Evolutionary conservation across 2,113 vertebrate species (phyloP), one percentile per base, ranked within the genome.

Genomic region (Ariopsis seemanni): DNA sequence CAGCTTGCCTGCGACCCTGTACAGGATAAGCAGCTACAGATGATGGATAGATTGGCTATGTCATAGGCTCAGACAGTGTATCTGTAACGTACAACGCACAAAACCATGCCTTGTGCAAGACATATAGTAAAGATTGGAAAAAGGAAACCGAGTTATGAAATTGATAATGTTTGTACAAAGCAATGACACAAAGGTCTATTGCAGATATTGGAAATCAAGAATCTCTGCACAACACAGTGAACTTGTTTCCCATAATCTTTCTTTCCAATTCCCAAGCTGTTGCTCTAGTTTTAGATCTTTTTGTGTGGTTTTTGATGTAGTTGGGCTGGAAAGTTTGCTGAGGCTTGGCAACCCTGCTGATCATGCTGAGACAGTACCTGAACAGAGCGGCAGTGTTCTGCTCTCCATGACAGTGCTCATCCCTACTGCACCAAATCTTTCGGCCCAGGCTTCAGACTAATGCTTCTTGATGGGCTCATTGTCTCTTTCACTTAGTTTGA

Each of bases 371-470:
- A 60, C 72, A 55, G 50, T 69, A 87, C 83, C 83, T 65, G 30
- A 87, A 83, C 83, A 86, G 86, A 90, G 82, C 14, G 14, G n/a
- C 82, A 89, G 58, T 89, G 67, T 87, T 90, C 30, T 87, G 77
- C 53, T 50, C 18, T n/a, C 60, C 58, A 65, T 60, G 72, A 75
- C 50, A 50, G 52, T 52, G 48, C 53, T 65, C 42, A 14, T 75
- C 67, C 17, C 82, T 30, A 85, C 69, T 82, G 75, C 75, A 62
- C 60, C 77, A 82, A 55, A 10, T 6, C 42, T 34, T 48, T 69
- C 6, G 1, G 20, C 53, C 87, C 30, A 52, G n/a, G 58, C 58
- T 85, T 53, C 15, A 27, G 63, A 15, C 34, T 63, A 89, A 85
- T 50, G 27, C 60, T 87, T 89, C 79, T 62, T 89, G 86, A 90